Evolutionary conservation across 2,113 vertebrate genomes (phyloP).

Genomic region (Rhagologus leucostigma): DNA sequence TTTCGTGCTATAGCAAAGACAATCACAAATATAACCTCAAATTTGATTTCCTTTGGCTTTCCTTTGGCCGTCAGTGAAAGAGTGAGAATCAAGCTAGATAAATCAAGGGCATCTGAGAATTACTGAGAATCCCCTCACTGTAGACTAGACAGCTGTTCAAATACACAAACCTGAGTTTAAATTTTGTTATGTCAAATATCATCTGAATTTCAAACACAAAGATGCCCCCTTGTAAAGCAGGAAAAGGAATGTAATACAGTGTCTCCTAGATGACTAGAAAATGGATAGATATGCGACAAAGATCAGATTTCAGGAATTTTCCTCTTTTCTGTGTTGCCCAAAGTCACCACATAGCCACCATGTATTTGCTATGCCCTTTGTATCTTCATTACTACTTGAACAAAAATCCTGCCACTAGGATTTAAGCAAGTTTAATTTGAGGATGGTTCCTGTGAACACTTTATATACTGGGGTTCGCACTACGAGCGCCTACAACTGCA

Average conservation of each 20-base stretch:
- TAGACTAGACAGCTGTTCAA: background rate
- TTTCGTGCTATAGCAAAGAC: background rate
- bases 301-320: background rate
- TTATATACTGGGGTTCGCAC: rapidly evolving
- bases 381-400: background rate
- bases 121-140: background rate
- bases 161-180: background rate
- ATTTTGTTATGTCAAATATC: background rate
- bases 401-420: background rate
- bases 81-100: background rate
- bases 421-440: background rate
- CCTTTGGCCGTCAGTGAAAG: background rate
- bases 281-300: background rate
- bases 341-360: background rate
- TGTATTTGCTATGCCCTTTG: background rate
- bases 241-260: background rate
- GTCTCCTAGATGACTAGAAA: background rate
- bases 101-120: background rate
- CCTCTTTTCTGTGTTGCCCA: background rate
- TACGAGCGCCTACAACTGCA: background rate
- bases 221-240: background rate
- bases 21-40: background rate
- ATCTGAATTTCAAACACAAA: background rate
- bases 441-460: background rate
- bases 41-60: background rate